Percentiles rank a stretch among this genome's conserved stretches.
These are phyloP conservation scores for Porites lobata DNA, from an alignment of 92 coral and sea anemone species.

Conservation along the genomic window DNA sequence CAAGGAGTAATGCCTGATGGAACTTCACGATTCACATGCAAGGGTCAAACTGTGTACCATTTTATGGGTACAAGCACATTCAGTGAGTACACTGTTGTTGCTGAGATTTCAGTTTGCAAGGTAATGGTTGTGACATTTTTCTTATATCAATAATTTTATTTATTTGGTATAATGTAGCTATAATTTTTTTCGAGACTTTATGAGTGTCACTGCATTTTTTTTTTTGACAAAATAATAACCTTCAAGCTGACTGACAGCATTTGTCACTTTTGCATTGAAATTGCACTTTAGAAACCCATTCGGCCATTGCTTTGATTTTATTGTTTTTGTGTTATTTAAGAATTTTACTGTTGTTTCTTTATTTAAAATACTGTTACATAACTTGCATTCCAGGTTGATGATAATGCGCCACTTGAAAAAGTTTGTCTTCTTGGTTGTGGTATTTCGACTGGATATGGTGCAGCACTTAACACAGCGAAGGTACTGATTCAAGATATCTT, in stretches of 20 bases:
- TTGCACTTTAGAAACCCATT: too few relatives aligned
- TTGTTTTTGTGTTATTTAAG: too few relatives aligned
- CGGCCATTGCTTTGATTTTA: too few relatives aligned
- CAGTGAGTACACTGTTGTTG: conserved; percentile 93
- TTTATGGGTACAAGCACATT: conserved; percentile 99
- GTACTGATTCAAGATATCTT: conserved; percentile 19
- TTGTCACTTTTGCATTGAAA: too few relatives aligned
- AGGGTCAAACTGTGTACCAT: conserved; percentile 87
- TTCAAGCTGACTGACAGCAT: too few relatives aligned
- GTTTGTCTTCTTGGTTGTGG: conserved; percentile 91
- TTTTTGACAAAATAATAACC: too few relatives aligned
- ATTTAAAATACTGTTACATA: too few relatives aligned
- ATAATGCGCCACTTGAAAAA: conserved; percentile 69
- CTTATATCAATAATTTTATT: neutral
- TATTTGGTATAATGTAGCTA: neutral
- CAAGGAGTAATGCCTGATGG: conserved; percentile 99
- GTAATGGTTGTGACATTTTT: conserved; percentile 39
- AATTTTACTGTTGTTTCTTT: too few relatives aligned
- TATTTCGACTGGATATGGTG: conserved; percentile 92
- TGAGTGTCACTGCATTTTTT: too few relatives aligned
- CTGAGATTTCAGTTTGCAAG: conserved; percentile 91
- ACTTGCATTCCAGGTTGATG: too few relatives aligned
- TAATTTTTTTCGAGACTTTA: neutral
- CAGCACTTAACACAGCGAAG: conserved; percentile 90
- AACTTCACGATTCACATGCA: conserved; percentile 91